Conservation (phyloP, 2,888 invertebrate genomes). For the Maniola hyperantus region DNA sequence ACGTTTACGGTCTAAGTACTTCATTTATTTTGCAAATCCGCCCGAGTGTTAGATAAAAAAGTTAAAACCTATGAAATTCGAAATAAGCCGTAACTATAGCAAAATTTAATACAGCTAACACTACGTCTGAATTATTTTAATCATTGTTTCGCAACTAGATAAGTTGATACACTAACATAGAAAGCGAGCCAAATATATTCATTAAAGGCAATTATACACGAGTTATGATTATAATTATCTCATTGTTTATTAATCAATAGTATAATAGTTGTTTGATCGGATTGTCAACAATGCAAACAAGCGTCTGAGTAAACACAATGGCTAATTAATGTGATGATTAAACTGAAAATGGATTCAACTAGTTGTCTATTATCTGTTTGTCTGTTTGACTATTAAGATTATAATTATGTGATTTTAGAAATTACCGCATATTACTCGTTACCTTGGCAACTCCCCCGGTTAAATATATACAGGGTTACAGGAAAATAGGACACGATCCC, state of each 20-base stretch:
- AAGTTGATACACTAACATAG: conserved; percentile 21
- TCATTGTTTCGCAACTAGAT: conserved; percentile 16
- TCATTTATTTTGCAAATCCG: not conserved
- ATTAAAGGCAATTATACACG: conserved; percentile 38
- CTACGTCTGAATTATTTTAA: not conserved
- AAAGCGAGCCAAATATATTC: conserved; percentile 31
- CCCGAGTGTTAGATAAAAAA: too few relatives aligned
- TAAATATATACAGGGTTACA: not conserved
- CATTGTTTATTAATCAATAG: conserved; percentile 61
- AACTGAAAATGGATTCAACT: conserved; percentile 71
- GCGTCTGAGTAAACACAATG: conserved; percentile 67
- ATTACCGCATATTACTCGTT: conserved; percentile 30
- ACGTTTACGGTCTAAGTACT: too few relatives aligned
- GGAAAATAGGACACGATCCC: too few relatives aligned
- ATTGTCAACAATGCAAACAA: conserved; percentile 71
- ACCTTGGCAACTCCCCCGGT: not conserved
- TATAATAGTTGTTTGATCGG: conserved; percentile 69
- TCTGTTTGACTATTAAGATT: conserved; percentile 32
- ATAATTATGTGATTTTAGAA: conserved; percentile 46
- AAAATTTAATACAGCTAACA: too few relatives aligned
- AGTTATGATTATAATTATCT: conserved; percentile 41
- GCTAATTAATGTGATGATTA: conserved; percentile 78
- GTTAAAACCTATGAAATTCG: too few relatives aligned
- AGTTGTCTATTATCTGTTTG: conserved; percentile 68
- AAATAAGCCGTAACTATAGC: too few relatives aligned